phyloP scores from a whole-genome alignment of 2,113 vertebrate species.

The Phainopepla nitens region DNA sequence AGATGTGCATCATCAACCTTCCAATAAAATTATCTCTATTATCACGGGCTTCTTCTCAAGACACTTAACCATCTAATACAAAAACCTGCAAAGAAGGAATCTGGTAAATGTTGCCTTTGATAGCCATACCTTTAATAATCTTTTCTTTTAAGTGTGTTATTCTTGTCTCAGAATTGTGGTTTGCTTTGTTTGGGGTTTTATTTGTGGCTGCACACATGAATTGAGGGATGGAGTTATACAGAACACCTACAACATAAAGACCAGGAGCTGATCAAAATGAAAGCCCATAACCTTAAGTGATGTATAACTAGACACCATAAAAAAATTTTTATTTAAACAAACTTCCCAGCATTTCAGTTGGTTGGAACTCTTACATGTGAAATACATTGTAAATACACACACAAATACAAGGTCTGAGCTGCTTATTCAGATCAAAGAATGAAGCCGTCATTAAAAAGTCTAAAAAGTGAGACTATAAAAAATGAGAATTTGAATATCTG shows the following conservation, averaged over 20 bases:
- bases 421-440: background rate
- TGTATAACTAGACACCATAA: background rate
- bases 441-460: background rate
- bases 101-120: background rate
- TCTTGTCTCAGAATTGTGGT: background rate
- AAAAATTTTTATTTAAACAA: background rate
- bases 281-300: background rate
- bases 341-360: background rate
- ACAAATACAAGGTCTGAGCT: background rate
- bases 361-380: background rate
- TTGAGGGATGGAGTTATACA: background rate
- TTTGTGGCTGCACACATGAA: background rate
- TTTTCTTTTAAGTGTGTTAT: background rate
- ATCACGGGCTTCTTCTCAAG: background rate
- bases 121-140: background rate
- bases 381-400: background rate
- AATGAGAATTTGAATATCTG: background rate
- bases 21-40: background rate
- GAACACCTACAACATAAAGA: background rate
- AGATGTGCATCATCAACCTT: background rate
- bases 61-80: background rate
- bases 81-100: background rate
- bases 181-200: fast-evolving
- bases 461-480: background rate
- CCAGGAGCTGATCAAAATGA: background rate